Conservation (phyloP, 2,113 vertebrate species). For the Alexandromys fortis region DNA sequence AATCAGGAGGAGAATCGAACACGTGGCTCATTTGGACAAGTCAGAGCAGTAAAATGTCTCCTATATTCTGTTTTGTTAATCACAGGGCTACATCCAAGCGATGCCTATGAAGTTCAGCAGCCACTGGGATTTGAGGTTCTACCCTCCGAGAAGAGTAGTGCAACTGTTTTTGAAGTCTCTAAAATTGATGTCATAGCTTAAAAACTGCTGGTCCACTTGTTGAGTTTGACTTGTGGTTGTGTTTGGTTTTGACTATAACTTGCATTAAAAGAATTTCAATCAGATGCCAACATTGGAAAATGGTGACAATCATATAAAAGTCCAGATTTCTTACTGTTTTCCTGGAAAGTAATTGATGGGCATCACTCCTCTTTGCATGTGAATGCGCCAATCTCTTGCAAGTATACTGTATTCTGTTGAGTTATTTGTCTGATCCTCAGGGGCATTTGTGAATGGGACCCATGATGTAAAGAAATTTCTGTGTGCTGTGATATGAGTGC, state of each 20-base stretch:
- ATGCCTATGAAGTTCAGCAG: no score
- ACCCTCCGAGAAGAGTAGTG: neutral
- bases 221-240: conserved; percentile 17
- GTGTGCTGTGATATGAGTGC: neutral
- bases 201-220: conserved; percentile 45
- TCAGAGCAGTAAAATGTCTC: neutral
- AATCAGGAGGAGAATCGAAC: neutral
- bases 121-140: neutral
- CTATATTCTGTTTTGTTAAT: neutral
- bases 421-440: neutral
- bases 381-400: neutral
- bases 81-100: neutral
- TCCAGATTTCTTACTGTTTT: conserved; percentile 50
- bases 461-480: neutral
- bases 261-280: conserved; percentile 63
- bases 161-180: conserved; percentile 18
- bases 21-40: neutral
- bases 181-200: conserved; percentile 37
- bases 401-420: neutral
- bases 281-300: conserved; percentile 48
- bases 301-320: conserved; percentile 59
- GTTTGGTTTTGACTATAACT: conserved; percentile 64
- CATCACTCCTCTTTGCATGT: neutral
- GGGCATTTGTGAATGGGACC: neutral
- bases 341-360: neutral